Conservation (phyloP, 2,797 vertebrate species). For the Acrossocheilus wenchowensis region DNA sequence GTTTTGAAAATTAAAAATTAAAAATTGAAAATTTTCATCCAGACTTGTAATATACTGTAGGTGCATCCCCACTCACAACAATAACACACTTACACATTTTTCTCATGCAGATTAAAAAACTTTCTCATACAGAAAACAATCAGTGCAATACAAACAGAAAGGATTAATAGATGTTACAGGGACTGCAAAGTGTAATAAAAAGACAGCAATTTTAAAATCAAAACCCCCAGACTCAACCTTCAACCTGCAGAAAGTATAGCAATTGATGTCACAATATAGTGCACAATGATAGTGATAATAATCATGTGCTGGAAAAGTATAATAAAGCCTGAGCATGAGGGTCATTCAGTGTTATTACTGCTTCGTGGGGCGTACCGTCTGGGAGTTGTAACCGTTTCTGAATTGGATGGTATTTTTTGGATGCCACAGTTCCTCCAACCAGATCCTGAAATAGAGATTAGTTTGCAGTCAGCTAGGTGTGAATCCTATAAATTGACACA, state of each 20-base stretch:
- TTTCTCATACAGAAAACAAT: conserved; percentile 1
- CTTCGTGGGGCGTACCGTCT: not conserved
- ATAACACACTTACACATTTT: not conserved
- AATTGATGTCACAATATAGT: conserved; percentile 13
- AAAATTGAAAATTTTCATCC: not conserved
- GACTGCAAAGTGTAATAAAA: not conserved
- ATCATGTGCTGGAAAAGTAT: not conserved
- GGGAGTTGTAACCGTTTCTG: conserved; percentile 3
- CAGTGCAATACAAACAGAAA: not conserved
- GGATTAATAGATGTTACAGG: not conserved
- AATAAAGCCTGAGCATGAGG: conserved; percentile 17
- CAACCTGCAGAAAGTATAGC: not conserved
- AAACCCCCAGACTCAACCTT: not conserved
- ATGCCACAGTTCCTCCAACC: not conserved
- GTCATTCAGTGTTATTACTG: conserved; percentile 11
- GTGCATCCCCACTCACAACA: not conserved
- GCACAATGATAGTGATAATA: conserved; percentile 7
- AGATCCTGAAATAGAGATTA: conserved; percentile 15
- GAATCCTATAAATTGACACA: conserved; percentile 19
- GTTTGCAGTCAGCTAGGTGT: conserved; percentile 7
- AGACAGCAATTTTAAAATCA: not conserved
- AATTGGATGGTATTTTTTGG: not conserved
- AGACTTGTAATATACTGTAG: not conserved
- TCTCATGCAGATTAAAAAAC: not conserved
- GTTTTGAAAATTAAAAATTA: too few relatives aligned